Evolutionary conservation across 2,113 vertebrate genomes (phyloP).

Genomic region (Gallinago undulata): DNA sequence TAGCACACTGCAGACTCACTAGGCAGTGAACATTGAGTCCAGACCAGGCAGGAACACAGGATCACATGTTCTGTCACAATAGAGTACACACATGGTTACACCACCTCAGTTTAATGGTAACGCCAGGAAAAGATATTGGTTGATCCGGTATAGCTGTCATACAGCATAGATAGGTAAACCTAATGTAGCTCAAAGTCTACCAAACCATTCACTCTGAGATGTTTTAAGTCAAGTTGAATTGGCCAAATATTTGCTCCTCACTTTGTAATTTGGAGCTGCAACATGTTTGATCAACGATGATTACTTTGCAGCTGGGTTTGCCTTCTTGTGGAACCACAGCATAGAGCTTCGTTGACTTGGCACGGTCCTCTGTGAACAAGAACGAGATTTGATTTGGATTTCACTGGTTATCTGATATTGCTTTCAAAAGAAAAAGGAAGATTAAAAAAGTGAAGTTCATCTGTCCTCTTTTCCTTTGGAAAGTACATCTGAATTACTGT

Average conservation of each 20-base stretch:
- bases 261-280: neutral
- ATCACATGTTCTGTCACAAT: neutral
- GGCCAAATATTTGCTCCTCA: neutral
- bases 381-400: conserved; percentile 17
- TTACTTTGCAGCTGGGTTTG: neutral
- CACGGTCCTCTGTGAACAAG: neutral
- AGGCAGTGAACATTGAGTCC: neutral
- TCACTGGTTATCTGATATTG: neutral
- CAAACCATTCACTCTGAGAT: neutral
- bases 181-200: neutral
- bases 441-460: neutral
- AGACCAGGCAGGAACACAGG: neutral
- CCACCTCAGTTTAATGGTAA: neutral
- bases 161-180: neutral
- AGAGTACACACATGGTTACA: neutral
- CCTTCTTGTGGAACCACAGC: neutral
- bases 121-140: neutral
- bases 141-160: neutral
- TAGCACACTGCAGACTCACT: neutral
- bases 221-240: neutral
- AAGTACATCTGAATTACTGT: neutral
- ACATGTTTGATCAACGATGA: neutral
- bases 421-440: neutral
- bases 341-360: neutral
- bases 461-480: neutral